A percentile compares a stretch with the other conserved stretches of the same genome.
These are phyloP conservation scores for Ennomos quercinarius DNA, from an alignment of 2,888 invertebrate genomes.

Conservation along the genomic window DNA sequence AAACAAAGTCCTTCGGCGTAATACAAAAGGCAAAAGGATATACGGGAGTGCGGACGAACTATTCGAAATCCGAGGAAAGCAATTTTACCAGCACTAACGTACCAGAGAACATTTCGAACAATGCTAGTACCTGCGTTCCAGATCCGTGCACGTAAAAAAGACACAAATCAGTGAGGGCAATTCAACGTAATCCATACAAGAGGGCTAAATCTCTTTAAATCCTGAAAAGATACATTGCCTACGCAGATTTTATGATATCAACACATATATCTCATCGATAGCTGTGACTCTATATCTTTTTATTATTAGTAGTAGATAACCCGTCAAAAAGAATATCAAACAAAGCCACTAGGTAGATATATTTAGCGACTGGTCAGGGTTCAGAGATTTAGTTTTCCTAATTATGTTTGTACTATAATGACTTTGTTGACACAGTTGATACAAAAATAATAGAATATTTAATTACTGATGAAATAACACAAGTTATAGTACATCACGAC, in stretches of 20 bases:
- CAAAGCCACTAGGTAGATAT: not conserved
- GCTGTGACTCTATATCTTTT: conserved; percentile 4
- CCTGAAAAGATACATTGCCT: conserved; percentile 57
- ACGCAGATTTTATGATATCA: conserved; percentile 55
- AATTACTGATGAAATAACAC: conserved; percentile 44
- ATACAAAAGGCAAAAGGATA: conserved; percentile 32
- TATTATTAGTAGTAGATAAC: conserved; percentile 15
- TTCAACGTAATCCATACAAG: conserved; percentile 68
- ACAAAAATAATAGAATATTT: conserved; percentile 1
- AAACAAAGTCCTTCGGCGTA: conserved; percentile 32
- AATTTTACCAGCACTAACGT: conserved; percentile 34
- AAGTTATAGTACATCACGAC: no score
- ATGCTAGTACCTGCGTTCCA: conserved; percentile 29
- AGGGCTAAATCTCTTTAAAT: conserved; percentile 62
- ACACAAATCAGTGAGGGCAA: conserved; percentile 63
- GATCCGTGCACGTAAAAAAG: conserved; percentile 50
- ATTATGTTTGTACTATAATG: not conserved
- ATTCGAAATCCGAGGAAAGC: conserved; percentile 35
- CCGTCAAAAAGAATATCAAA: conserved; percentile 15
- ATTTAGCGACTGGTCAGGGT: conserved; percentile 14
- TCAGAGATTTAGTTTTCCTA: conserved; percentile 7
- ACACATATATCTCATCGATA: conserved; percentile 31
- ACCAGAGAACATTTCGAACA: conserved; percentile 27
- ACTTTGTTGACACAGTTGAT: not conserved
- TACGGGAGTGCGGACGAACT: conserved; percentile 24